phyloP scores from a whole-genome alignment of 2,113 vertebrate species.

The Rostratula benghalensis region DNA sequence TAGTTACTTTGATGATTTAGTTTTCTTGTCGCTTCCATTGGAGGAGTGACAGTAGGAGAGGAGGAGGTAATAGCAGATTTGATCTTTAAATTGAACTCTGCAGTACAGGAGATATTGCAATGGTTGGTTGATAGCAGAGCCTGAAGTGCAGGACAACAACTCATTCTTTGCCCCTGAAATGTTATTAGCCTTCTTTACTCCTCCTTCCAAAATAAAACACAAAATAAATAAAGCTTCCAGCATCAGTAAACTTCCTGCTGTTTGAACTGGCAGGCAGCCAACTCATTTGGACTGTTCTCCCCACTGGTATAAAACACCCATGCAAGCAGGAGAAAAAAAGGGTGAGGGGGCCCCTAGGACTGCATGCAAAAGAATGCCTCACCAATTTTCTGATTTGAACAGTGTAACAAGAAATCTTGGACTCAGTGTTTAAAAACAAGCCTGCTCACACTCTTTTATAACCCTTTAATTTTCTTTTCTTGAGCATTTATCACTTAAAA shows the following conservation, averaged over 20 bases:
- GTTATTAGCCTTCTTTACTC: conserved; percentile 41
- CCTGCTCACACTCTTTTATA: background rate
- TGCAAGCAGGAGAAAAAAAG: background rate
- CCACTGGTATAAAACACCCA: background rate
- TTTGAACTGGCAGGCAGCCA: conserved; percentile 39
- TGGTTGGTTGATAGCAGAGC: background rate
- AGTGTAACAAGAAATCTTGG: background rate
- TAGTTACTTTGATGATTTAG: conserved; percentile 34
- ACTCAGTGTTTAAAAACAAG: background rate
- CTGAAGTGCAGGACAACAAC: conserved; percentile 8
- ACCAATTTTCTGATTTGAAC: background rate
- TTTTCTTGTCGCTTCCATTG: background rate
- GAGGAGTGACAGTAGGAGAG: background rate
- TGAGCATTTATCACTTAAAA: conserved; percentile 28
- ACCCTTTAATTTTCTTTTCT: background rate
- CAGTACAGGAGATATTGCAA: background rate
- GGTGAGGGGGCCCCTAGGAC: background rate
- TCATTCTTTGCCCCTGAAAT: conserved; percentile 24
- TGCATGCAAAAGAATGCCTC: background rate
- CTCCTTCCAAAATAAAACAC: conserved; percentile 31
- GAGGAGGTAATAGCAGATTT: background rate
- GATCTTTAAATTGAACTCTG: conserved; percentile 46
- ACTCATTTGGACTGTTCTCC: conserved; percentile 3
- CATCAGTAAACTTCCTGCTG: conserved; percentile 34
- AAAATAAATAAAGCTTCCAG: conserved; percentile 48